Conservation (phyloP, 1,140 invertebrate species). For the Probaryconus sp. region DNA sequence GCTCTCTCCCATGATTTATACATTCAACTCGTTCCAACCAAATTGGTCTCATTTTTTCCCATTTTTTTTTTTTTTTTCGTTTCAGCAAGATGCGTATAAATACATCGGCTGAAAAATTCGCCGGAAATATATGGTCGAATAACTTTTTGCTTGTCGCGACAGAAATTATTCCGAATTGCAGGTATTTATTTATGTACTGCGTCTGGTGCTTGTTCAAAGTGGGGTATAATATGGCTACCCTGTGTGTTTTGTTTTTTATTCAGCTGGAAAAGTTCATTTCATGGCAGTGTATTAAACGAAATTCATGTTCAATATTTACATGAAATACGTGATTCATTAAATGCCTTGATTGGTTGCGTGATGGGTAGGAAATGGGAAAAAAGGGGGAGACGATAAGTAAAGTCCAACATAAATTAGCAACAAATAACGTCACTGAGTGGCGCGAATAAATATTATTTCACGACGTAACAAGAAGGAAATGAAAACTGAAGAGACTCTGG, state of each 20-base stretch:
- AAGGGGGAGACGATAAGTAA: conserved; percentile 30
- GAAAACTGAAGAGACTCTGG: conserved; percentile 34
- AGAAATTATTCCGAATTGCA: conserved; percentile 46
- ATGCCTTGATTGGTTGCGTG: conserved; percentile 8
- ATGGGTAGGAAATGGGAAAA: no score
- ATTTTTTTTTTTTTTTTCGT: no score
- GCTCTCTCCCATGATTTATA: conserved; percentile 59
- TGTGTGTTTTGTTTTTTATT: no score
- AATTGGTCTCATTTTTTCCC: conserved; percentile 47
- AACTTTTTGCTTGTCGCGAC: conserved; percentile 50
- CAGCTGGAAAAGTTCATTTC: no score
- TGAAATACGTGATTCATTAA: conserved; percentile 6
- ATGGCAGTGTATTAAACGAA: no score
- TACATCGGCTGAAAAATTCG: conserved; percentile 36
- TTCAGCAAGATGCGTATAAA: conserved; percentile 53
- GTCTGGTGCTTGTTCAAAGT: conserved; percentile 19
- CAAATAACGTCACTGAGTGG: conserved; percentile 45
- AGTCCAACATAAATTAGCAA: conserved; percentile 64
- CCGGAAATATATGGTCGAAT: conserved; percentile 37
- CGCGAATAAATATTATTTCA: conserved; percentile 64
- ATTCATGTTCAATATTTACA: no score
- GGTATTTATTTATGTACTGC: conserved; percentile 31
- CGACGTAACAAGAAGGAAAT: conserved; percentile 44
- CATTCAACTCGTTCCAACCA: conserved; percentile 31
- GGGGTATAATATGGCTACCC: background rate